Base-by-base conservation (phyloP, 2,888 invertebrate genomes). In the Ctenicera cuprea region DNA sequence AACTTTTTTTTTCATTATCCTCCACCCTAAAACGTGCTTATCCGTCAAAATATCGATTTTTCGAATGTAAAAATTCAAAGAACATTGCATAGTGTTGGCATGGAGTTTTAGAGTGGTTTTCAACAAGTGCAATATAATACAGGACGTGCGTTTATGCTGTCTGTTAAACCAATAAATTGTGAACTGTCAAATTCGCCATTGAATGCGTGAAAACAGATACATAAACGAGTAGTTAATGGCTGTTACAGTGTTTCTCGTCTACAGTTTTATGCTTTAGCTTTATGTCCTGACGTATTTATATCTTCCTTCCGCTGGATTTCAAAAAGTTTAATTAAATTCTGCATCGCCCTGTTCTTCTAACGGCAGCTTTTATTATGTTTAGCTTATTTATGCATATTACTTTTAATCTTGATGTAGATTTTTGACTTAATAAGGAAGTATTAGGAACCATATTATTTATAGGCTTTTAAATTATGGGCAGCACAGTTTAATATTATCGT, bases 201-300 rank as follows among this genome's bases (percentile, higher is more conserved):
- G 22, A 54, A 43, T 61, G 71, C 54, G 71, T 64, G 54, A 65
- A 71, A 59, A 71, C 59, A 66, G 64, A 65, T 50, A 71, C 45
- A 54, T 57, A 66, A 71, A 65, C 65, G 45, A 5, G 22, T 41
- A 45, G 37, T 43, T 68, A 68, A 68, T 68, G 57, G 30, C 16
- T 43, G 48, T 22, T 64, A 48, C 50, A 54, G 18, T 52, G 48
- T 50, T 22, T 50, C 22, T 66, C 33, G 18, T 62, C 4, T 41
- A 66, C 67, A 30, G 18, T 37, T 73, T 73, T 73, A 61, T 73
- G 68, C 26, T 50, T 66, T 54, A 11, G 16, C 26, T 67, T 63
- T 63, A 73, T 30, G 67, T 37, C 38, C 54, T 69, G 69, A 73
- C 20, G 63, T 64, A 69, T 73, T 73, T 69, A 69, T 69, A 69